These are phyloP conservation scores for Macrosiphum euphorbiae DNA, from an alignment of 2,888 invertebrate species.

Conservation along the genomic window DNA sequence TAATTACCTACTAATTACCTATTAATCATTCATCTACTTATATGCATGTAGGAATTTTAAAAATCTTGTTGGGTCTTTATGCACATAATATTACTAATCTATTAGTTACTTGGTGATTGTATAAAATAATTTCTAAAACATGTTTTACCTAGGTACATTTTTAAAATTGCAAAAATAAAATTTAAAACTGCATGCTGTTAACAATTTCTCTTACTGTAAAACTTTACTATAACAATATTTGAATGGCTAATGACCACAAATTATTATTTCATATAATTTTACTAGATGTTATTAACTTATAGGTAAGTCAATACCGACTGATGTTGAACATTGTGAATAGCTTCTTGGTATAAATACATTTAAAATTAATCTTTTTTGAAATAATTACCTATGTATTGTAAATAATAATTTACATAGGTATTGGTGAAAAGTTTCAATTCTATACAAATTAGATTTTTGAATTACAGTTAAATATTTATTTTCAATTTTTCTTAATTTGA, in stretches of 20 bases:
- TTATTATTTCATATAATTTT: neutral
- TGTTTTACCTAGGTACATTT: neutral
- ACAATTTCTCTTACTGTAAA: neutral
- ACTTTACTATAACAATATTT: neutral
- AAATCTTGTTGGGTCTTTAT: neutral
- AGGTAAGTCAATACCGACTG: too few species aligned
- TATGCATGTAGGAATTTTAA: neutral
- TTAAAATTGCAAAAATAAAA: neutral
- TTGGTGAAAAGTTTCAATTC: neutral
- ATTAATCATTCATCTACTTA: neutral
- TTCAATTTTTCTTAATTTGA: neutral
- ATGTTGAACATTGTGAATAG: too few species aligned
- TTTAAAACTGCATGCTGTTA: too few species aligned
- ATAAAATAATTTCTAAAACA: neutral
- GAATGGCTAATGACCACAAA: neutral
- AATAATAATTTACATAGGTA: neutral
- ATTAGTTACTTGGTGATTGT: neutral
- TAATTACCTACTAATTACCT: neutral
- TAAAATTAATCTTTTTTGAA: too few species aligned
- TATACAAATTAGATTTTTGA: too few species aligned
- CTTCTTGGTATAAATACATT: too few species aligned
- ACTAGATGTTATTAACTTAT: neutral
- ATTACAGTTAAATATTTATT: too few species aligned
- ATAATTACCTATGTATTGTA: neutral
- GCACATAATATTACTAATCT: neutral